Base-by-base conservation (phyloP, 2,888 invertebrate genomes). In the Diaphora mendica region DNA sequence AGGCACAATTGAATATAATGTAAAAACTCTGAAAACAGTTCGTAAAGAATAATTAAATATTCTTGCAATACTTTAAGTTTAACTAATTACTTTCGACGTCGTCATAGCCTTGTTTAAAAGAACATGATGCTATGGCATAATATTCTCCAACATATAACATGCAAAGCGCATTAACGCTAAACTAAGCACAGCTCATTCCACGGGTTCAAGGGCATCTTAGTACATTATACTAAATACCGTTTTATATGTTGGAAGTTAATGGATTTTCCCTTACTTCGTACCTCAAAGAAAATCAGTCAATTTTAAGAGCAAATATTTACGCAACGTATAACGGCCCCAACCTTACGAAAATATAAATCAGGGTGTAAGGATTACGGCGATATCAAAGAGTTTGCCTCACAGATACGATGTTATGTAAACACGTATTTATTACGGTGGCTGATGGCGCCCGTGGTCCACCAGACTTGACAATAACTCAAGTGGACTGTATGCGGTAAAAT, bases 331-430 rank as follows among this genome's bases (percentile, higher is more conserved):
- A 65, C 71, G 73, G 75, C 73, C 73, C 67, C 55, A 74, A 71
- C 65, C 66, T 74, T 70, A 59, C 62, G 71, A 64, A 75, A 72
- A 77, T 74, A 77, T 77, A 77, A 74, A 74, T 80, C 80, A 76
- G 72, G 71, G 72, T 70, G 72, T 78, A 70, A 75, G 75, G 75
- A 77, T 80, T 76, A 78, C 74, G 55, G 51, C 39, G 68, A 55
- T 72, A 71, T 71, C 66, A 73, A 68, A 64, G 72, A 55, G 70
- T 59, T 76, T 77, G 73, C 42, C 71, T 67, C 71, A 65, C 67
- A 73, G 70, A 74, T 71, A 70, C 65, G 35, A 71, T 65, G 65
- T 71, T 42, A 65, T 48, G 51, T 55, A 65, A 71, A 71, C 66
- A 71, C 65, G n/a, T 42, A 71, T 71, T 71, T 71, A 71, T 71